These are phyloP conservation scores for Drosophila sturtevanti DNA, from an alignment of 1,140 invertebrate genomes.

Conservation along the genomic window DNA sequence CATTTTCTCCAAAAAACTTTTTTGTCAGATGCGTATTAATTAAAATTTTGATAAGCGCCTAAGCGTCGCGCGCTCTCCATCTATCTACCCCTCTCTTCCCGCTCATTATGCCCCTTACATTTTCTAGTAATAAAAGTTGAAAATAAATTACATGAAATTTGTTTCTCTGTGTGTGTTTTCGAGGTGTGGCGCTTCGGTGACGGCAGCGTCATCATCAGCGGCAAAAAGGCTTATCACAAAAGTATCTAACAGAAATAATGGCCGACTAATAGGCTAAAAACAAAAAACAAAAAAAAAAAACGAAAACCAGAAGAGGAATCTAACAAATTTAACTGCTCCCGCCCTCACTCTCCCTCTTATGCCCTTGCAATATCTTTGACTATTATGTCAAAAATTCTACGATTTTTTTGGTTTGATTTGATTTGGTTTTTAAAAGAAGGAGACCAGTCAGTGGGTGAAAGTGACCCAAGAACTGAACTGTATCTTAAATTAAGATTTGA, in stretches of 20 bases:
- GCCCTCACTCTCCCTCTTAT: not conserved
- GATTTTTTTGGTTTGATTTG: not conserved
- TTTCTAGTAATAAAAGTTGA: constrained; percentile 64
- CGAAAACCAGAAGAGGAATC: no score
- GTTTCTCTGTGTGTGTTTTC: constrained; percentile 48
- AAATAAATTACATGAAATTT: constrained; percentile 78
- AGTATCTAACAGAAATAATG: constrained; percentile 75
- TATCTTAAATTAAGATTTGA: not conserved
- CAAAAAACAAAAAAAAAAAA: no score
- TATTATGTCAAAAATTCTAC: constrained; percentile 48
- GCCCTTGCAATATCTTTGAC: constrained; percentile 12
- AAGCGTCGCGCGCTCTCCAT: not conserved
- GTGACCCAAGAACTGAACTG: not conserved
- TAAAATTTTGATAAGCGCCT: constrained; percentile 77
- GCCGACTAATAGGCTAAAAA: constrained; percentile 66
- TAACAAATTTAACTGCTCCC: constrained; percentile 4
- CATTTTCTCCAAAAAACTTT: constrained; percentile 64
- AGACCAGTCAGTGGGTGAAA: constrained; percentile 6
- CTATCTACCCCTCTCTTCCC: not conserved
- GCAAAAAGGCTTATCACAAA: constrained; percentile 68
- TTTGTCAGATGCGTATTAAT: constrained; percentile 77
- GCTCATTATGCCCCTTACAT: not conserved
- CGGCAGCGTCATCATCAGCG: not conserved
- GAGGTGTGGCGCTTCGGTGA: constrained; percentile 60
- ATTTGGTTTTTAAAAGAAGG: not conserved